Evolutionary conservation across 1,140 invertebrate genomes (phyloP).

Genomic region (Pseudomyrmex cubaensis): DNA sequence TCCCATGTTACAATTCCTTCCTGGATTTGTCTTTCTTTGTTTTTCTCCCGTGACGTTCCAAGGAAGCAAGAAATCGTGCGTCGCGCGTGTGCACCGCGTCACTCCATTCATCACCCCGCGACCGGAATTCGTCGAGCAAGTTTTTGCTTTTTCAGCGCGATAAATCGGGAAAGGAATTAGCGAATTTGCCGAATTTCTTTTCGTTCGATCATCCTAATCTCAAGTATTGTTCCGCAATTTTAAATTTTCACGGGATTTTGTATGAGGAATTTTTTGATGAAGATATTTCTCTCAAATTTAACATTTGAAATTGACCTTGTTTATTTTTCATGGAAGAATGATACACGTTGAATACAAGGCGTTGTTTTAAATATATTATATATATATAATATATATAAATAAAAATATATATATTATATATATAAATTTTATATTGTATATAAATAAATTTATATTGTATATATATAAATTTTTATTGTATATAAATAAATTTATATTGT

Average conservation of each 20-base stretch:
- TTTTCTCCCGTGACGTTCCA: conserved; percentile 34
- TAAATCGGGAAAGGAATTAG: conserved; percentile 32
- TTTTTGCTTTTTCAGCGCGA: conserved; percentile 42
- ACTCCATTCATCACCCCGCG: conserved; percentile 46
- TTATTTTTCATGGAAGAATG: not conserved
- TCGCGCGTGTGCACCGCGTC: conserved; percentile 22
- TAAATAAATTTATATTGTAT: too few relatives aligned
- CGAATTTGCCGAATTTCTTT: conserved; percentile 10
- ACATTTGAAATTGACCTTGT: not conserved
- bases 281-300: conserved; percentile 1
- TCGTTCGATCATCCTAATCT: conserved; percentile 8
- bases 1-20: conserved; percentile 1
- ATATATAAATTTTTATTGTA: too few relatives aligned
- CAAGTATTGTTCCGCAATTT: not conserved
- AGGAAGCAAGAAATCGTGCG: conserved; percentile 1
- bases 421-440: too few relatives aligned
- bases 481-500: too few relatives aligned
- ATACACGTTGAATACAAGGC: too few relatives aligned
- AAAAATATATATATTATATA: too few relatives aligned
- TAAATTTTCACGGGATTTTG: not conserved
- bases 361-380: too few relatives aligned
- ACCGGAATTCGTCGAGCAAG: conserved; percentile 38
- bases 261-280: not conserved
- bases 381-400: not conserved
- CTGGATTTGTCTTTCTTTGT: not conserved